Evolutionary conservation across 2,888 invertebrate genomes (phyloP).

Genomic region (Ochropacha duplaris): DNA sequence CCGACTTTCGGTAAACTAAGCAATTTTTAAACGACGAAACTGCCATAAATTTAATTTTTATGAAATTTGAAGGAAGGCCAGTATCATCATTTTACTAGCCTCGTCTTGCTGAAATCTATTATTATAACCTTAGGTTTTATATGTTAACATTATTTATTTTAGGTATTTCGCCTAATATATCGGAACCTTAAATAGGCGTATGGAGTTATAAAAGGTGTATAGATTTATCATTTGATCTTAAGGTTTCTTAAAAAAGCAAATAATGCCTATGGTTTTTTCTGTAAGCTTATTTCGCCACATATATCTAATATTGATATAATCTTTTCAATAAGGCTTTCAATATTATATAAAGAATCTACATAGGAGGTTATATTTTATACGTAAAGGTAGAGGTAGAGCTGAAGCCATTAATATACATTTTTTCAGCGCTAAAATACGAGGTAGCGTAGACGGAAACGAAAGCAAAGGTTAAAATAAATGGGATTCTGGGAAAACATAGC

Average conservation of each 20-base stretch:
- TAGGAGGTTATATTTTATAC: neutral
- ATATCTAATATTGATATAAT: too few relatives aligned
- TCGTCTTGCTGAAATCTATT: too few relatives aligned
- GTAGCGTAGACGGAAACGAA: neutral
- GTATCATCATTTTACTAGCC: neutral
- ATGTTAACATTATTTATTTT: too few relatives aligned
- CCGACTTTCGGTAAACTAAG: slow-evolving; percentile 2
- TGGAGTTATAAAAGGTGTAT: too few relatives aligned
- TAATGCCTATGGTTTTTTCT: too few relatives aligned
- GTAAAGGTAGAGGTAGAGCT: neutral
- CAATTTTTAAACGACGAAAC: neutral
- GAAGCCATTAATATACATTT: neutral
- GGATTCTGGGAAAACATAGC: neutral
- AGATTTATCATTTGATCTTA: too few relatives aligned
- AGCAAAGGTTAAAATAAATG: neutral
- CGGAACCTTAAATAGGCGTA: too few relatives aligned
- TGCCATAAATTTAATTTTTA: neutral
- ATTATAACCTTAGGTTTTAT: too few relatives aligned
- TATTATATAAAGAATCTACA: neutral
- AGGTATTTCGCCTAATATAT: too few relatives aligned
- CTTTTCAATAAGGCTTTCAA: neutral
- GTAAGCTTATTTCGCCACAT: too few relatives aligned
- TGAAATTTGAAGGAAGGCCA: neutral
- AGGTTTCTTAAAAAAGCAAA: too few relatives aligned
- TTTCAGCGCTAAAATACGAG: neutral